Percentiles rank a stretch among this genome's conserved stretches.
phyloP scores from a whole-genome alignment of 2,888 invertebrate genomes.

The Leptodirus hochenwartii region DNA sequence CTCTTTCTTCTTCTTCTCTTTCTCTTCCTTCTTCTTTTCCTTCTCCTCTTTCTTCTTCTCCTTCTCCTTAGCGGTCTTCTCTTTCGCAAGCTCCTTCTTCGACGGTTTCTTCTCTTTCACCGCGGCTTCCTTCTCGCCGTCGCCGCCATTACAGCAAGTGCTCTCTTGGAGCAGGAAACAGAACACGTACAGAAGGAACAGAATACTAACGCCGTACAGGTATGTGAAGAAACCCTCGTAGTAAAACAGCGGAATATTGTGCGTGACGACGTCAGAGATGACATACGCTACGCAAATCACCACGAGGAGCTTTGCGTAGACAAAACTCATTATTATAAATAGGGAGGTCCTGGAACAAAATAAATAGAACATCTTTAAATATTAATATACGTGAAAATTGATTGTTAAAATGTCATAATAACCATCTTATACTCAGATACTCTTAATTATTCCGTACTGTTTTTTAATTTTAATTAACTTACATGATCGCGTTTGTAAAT shows the following conservation, averaged over 20 bases:
- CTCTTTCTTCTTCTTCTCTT: slow-evolving; percentile 41
- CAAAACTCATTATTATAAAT: slow-evolving; percentile 90
- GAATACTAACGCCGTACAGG: slow-evolving; percentile 80
- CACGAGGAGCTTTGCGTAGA: slow-evolving; percentile 86
- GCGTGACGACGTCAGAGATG: slow-evolving; percentile 85
- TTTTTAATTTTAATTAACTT: too few species aligned
- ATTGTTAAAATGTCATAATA: too few species aligned
- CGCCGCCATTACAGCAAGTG: slow-evolving; percentile 55
- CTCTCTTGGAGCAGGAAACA: slow-evolving; percentile 87
- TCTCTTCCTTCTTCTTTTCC: slow-evolving; percentile 32
- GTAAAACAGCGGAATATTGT: slow-evolving; percentile 79
- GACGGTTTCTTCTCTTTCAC: slow-evolving; percentile 31
- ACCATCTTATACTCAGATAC: too few species aligned
- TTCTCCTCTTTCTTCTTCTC: slow-evolving; percentile 33
- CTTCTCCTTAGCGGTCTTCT: slow-evolving; percentile 19
- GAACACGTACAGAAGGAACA: slow-evolving; percentile 85
- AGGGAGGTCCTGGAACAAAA: slow-evolving; percentile 64
- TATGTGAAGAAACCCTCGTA: slow-evolving; percentile 94
- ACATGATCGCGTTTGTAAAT: too few species aligned
- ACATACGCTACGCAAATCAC: slow-evolving; percentile 89
- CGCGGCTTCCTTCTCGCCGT: slow-evolving; percentile 35
- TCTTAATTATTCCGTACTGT: too few species aligned
- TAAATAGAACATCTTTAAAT: slow-evolving; percentile 1
- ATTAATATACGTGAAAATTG: background rate
- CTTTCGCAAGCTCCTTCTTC: too few species aligned